These are phyloP conservation scores for Nemurella pictetii DNA, from an alignment of 2,888 invertebrate genomes.

Conservation along the genomic window DNA sequence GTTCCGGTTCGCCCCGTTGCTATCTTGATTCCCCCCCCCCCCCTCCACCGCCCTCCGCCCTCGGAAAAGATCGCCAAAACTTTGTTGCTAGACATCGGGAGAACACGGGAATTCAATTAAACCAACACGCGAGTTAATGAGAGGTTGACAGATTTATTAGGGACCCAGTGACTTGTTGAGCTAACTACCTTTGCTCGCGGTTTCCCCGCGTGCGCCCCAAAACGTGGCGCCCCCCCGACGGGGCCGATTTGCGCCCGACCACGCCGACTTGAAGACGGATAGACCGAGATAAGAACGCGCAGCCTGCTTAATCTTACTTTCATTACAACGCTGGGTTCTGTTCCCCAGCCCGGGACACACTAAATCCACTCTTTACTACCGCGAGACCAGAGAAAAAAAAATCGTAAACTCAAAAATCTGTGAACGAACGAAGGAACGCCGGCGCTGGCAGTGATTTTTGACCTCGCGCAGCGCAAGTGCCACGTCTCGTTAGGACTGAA, in stretches of 20 bases:
- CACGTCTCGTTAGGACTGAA: no score
- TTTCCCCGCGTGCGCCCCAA: background rate
- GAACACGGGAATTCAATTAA: constrained; percentile 67
- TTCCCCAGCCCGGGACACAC: background rate
- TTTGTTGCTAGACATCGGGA: constrained; percentile 38
- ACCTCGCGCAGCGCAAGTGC: background rate
- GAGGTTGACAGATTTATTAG: constrained; percentile 43
- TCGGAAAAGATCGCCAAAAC: constrained; percentile 5
- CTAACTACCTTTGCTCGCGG: background rate
- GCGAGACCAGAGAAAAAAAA: background rate
- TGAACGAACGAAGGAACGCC: background rate
- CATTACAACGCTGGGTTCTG: background rate
- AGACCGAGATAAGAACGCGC: background rate
- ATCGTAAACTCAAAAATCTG: background rate
- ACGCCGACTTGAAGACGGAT: no score
- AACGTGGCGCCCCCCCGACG: no score
- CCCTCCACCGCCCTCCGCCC: background rate
- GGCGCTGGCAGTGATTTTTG: no score
- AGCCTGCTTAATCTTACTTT: background rate
- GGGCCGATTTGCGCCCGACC: no score
- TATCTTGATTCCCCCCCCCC: background rate
- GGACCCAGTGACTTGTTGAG: background rate
- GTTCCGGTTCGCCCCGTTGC: background rate
- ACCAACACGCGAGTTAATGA: constrained; percentile 63
- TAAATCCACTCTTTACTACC: background rate